A percentile compares a stretch with the other conserved stretches of the same genome.
phyloP scores from a whole-genome alignment of 2,113 vertebrate genomes.

The Chitala chitala region DNA sequence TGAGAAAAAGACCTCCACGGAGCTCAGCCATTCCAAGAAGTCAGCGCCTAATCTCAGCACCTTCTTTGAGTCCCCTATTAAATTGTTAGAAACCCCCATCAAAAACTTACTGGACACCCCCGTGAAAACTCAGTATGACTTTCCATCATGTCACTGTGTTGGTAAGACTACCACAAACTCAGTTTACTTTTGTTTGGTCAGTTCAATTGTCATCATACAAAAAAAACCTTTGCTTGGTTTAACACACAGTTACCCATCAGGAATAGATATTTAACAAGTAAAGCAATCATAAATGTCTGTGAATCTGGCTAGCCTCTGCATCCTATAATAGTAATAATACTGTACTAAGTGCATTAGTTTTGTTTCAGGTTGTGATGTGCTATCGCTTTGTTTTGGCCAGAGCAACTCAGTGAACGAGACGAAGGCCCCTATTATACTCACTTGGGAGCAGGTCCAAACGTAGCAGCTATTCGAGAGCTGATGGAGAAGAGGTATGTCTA shows the following conservation, averaged over 20 bases:
- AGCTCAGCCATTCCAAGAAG: slow-evolving; percentile 81
- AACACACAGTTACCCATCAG: background rate
- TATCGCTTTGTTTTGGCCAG: slow-evolving; percentile 51
- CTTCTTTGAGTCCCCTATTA: slow-evolving; percentile 90
- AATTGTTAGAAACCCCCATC: slow-evolving; percentile 83
- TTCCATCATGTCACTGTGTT: slow-evolving; percentile 90
- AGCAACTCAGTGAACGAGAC: slow-evolving; percentile 97
- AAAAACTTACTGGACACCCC: slow-evolving; percentile 90
- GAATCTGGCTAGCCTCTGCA: background rate
- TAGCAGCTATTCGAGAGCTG: slow-evolving; percentile 83
- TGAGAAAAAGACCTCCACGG: slow-evolving; percentile 50
- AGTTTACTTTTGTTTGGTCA: background rate
- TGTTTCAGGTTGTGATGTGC: background rate
- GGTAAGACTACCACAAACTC: slow-evolving; percentile 66
- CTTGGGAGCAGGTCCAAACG: slow-evolving; percentile 87
- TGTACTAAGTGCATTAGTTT: background rate
- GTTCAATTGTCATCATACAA: background rate
- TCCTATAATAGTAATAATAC: background rate
- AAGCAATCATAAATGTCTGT: background rate
- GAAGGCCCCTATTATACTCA: slow-evolving; percentile 99
- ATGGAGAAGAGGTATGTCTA: slow-evolving; percentile 89
- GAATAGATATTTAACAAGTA: background rate
- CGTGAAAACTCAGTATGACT: slow-evolving; percentile 93
- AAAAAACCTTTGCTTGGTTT: background rate
- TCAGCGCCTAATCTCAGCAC: slow-evolving; percentile 75